These are phyloP conservation scores for Leuctra nigra DNA, from an alignment of 2,888 invertebrate genomes.

Conservation along the genomic window DNA sequence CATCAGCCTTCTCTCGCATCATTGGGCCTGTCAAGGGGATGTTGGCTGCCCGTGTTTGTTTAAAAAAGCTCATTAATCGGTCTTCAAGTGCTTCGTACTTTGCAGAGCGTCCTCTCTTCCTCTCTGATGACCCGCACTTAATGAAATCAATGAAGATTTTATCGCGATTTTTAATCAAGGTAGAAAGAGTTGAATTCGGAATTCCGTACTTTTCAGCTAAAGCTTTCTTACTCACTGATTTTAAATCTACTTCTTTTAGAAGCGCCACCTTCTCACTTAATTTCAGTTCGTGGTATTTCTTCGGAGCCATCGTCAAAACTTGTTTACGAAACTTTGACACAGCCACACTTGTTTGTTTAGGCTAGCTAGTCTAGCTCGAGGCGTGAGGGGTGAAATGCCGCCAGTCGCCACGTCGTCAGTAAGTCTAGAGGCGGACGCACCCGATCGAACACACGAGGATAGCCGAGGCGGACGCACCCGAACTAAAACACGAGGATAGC, in stretches of 20 bases:
- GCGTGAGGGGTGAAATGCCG: no score
- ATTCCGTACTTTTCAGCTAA: background rate
- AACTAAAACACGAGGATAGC: no score
- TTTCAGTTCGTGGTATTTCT: background rate
- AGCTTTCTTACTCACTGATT: background rate
- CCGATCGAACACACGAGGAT: no score
- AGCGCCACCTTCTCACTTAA: background rate
- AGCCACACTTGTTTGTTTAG: no score
- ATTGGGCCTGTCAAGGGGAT: background rate
- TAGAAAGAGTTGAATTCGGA: background rate
- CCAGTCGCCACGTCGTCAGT: no score
- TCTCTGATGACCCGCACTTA: background rate
- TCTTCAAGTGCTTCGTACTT: background rate
- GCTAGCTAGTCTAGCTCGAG: no score
- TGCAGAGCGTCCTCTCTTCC: background rate
- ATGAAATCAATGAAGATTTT: background rate
- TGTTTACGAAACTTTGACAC: no score
- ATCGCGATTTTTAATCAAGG: background rate
- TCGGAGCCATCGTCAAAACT: background rate
- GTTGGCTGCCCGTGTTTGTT: background rate
- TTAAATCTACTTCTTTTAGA: no score
- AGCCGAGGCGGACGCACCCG: no score
- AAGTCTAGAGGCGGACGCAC: no score
- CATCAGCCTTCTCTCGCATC: background rate
- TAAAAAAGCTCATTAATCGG: background rate